These are phyloP conservation scores for Callipepla californica DNA, from an alignment of 2,113 vertebrate genomes.

Conservation along the genomic window DNA sequence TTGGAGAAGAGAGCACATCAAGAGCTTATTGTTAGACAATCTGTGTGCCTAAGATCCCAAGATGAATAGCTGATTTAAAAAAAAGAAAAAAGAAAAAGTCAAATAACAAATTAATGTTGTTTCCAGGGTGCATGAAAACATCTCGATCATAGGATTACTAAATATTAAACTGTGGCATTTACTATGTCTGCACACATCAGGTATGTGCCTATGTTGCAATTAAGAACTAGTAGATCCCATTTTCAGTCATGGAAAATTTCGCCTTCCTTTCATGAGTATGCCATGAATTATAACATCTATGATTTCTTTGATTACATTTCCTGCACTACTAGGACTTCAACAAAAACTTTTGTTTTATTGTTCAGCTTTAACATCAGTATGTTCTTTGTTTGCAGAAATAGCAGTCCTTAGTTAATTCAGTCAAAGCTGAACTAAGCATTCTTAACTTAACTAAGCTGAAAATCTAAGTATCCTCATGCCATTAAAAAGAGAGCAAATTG, in stretches of 20 bases:
- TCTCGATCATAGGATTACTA: neutral
- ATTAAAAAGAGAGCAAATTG: neutral
- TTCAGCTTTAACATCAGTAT: neutral
- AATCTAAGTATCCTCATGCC: neutral
- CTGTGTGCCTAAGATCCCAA: neutral
- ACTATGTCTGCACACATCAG: neutral
- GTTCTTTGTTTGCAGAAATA: neutral
- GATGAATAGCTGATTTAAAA: rapidly evolving
- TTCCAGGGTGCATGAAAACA: neutral
- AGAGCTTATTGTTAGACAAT: neutral
- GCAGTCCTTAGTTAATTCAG: neutral
- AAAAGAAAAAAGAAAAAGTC: neutral
- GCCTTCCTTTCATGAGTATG: neutral
- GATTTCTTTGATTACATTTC: neutral
- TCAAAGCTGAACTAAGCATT: too few relatives aligned
- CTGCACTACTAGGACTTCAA: neutral
- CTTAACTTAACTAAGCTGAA: too few relatives aligned
- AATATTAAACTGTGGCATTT: neutral
- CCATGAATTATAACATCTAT: neutral
- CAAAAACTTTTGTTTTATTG: neutral
- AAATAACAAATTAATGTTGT: neutral
- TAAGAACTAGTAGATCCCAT: neutral
- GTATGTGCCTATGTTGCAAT: neutral
- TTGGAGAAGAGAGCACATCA: neutral
- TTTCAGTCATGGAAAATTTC: neutral